phyloP scores from a whole-genome alignment of 2,113 vertebrate genomes.

The Steatornis caripensis region DNA sequence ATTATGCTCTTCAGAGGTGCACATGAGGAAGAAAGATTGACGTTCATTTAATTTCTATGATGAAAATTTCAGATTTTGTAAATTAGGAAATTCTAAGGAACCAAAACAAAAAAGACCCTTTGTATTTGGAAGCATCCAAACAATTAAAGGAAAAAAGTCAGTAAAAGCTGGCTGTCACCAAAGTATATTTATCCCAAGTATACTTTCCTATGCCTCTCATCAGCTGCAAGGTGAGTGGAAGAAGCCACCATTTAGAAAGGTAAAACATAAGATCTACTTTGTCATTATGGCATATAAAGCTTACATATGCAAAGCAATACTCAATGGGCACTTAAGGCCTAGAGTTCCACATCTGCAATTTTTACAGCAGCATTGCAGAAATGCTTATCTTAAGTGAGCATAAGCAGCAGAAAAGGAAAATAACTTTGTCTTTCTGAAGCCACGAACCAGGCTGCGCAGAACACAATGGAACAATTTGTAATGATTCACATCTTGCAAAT shows the following conservation, averaged over 20 bases:
- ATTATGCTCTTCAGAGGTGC: neutral
- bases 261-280: neutral
- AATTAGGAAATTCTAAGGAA: neutral
- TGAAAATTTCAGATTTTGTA: neutral
- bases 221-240: neutral
- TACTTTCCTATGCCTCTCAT: neutral
- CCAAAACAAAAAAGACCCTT: neutral
- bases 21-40: neutral
- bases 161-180: neutral
- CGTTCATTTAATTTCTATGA: neutral
- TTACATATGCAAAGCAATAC: neutral
- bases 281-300: neutral
- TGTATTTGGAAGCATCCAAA: neutral
- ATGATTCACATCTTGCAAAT: fast-evolving
- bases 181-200: neutral
- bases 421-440: neutral
- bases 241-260: neutral
- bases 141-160: neutral
- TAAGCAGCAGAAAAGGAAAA: neutral
- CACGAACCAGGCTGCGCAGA: neutral
- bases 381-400: neutral
- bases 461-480: neutral
- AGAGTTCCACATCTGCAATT: neutral
- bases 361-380: neutral
- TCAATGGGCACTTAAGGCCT: neutral